Conservation (phyloP, 2,113 vertebrate genomes). For the Mus pahari region DNA sequence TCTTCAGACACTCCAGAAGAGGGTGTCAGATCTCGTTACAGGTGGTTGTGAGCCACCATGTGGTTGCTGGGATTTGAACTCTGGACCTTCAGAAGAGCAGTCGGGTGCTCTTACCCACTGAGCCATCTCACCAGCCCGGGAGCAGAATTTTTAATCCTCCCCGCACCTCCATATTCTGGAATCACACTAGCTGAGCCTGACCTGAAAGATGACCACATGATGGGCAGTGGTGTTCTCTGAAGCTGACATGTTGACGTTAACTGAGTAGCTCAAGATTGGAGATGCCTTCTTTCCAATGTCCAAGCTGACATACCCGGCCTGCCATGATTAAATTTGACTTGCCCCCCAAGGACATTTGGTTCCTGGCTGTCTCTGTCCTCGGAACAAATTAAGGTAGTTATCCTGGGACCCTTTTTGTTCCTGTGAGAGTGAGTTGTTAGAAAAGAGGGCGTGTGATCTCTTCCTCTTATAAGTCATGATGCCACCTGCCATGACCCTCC, state of each 20-base stretch:
- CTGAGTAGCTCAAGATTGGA: neutral
- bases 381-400: neutral
- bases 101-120: too few species aligned
- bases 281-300: neutral
- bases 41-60: too few species aligned
- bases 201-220: neutral
- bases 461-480: neutral
- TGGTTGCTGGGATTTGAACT: too few species aligned
- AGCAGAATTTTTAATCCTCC: neutral
- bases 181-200: neutral
- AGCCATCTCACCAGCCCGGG: too few species aligned
- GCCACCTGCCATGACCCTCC: neutral
- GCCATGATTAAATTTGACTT: too few species aligned
- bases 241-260: constrained; percentile 32
- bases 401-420: neutral
- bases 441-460: neutral
- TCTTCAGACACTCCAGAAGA: too few species aligned
- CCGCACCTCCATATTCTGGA: neutral
- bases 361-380: neutral
- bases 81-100: too few species aligned
- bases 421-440: neutral
- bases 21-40: too few species aligned
- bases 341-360: neutral
- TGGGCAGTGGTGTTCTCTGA: constrained; percentile 30
- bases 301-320: neutral